A percentile compares a stretch with the other conserved stretches of the same genome.
Conservation (phyloP, 2,113 vertebrate species). For the Falcunculus frontatus region DNA sequence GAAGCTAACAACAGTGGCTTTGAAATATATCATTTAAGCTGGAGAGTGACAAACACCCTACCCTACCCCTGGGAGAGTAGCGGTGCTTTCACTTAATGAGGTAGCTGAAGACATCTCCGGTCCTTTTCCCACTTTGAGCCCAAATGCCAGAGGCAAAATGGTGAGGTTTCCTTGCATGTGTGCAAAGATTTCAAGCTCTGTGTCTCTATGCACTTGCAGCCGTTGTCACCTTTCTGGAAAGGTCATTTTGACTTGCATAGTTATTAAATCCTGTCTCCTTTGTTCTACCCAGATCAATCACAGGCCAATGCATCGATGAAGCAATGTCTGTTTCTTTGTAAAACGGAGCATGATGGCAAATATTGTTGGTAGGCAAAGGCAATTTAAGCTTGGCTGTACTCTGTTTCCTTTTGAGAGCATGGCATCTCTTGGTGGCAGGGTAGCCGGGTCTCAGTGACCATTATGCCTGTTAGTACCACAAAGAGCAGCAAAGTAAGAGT, state of each 20-base stretch:
- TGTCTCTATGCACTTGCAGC: background rate
- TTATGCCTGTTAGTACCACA: background rate
- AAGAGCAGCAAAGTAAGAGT: background rate
- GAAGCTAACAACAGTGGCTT: slow-evolving; percentile 10
- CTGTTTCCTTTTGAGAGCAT: background rate
- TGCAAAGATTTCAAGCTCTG: background rate
- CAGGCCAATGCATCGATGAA: background rate
- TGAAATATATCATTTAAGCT: slow-evolving; percentile 37
- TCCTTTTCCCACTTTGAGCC: slow-evolving; percentile 26
- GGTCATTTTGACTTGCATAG: slow-evolving; percentile 23
- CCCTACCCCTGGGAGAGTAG: slow-evolving; percentile 16
- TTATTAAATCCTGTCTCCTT: slow-evolving; percentile 33
- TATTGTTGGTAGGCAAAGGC: background rate
- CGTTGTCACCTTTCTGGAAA: slow-evolving; percentile 35
- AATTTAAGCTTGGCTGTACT: background rate
- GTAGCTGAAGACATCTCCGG: slow-evolving; percentile 20
- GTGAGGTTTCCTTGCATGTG: background rate
- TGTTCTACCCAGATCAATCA: slow-evolving; percentile 17
- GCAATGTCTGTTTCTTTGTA: background rate
- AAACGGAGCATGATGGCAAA: background rate
- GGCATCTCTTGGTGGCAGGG: background rate
- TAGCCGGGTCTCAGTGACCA: background rate
- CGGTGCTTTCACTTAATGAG: slow-evolving; percentile 27
- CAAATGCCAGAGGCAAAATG: slow-evolving; percentile 25
- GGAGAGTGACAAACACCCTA: slow-evolving; percentile 8